phyloP scores from a whole-genome alignment of 2,888 invertebrate genomes.

The Onchidella celtica region DNA sequence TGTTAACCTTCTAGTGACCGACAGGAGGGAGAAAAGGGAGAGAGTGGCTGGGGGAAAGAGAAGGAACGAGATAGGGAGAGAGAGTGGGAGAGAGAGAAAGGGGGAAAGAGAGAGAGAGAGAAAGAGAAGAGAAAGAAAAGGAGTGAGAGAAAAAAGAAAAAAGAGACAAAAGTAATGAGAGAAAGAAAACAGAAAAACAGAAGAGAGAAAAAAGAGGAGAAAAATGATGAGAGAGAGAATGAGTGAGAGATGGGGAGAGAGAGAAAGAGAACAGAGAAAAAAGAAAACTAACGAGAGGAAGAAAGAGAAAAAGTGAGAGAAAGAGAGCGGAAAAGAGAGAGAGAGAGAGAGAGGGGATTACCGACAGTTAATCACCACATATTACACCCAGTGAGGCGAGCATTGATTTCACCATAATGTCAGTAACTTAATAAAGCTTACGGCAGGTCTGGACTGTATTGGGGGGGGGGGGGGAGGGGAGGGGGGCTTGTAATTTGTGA shows the following conservation, averaged over 20 bases:
- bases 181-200: not conserved
- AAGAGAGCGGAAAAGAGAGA: not conserved
- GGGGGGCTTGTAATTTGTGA: no score
- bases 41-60: no score
- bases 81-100: not conserved
- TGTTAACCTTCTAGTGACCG: no score
- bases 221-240: not conserved
- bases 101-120: not conserved
- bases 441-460: not conserved
- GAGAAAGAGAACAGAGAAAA: conserved; percentile 18
- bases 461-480: not conserved
- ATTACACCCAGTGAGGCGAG: no score
- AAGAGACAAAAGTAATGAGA: not conserved
- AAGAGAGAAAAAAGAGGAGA: not conserved
- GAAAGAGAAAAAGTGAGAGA: not conserved
- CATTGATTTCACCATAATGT: not conserved
- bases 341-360: not conserved
- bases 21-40: no score
- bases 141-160: not conserved
- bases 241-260: not conserved
- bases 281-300: not conserved
- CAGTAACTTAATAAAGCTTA: no score
- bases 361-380: no score
- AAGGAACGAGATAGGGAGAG: not conserved
- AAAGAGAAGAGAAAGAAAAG: not conserved